Percentiles rank a stretch among this genome's conserved stretches.
phyloP scores from a whole-genome alignment of 2,113 vertebrate genomes.

The Gasterosteus aculeatus region DNA sequence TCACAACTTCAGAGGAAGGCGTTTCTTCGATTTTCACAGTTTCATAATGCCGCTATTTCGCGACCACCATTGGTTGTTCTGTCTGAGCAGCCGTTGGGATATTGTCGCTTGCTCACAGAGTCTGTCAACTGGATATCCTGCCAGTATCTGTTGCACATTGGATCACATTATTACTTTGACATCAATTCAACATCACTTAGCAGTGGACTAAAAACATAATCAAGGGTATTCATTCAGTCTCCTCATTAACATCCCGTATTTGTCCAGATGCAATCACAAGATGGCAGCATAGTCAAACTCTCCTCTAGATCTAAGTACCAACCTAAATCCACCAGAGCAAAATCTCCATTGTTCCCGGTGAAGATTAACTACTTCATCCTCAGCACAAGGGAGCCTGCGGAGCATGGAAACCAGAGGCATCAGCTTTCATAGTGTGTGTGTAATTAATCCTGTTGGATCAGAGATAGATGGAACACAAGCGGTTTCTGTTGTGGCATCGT shows the following conservation, averaged over 20 bases:
- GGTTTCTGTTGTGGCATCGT: conserved; percentile 55
- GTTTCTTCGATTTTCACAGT: conserved; percentile 36
- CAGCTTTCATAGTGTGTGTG: conserved; percentile 58
- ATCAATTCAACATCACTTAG: conserved; percentile 1
- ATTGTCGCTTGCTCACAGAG: conserved; percentile 29
- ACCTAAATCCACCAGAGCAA: conserved; percentile 41
- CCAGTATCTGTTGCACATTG: not conserved
- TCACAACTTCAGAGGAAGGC: conserved; percentile 6
- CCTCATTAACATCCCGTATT: conserved; percentile 55
- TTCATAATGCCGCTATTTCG: conserved; percentile 54
- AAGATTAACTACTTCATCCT: conserved; percentile 68
- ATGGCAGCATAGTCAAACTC: conserved; percentile 76
- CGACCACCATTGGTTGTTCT: conserved; percentile 36
- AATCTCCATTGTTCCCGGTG: conserved; percentile 62
- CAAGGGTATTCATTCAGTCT: not conserved
- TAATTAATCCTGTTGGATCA: conserved; percentile 76
- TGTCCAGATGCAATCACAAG: conserved; percentile 73
- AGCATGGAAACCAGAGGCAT: conserved; percentile 57
- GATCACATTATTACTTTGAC: not conserved
- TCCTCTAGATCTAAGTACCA: conserved; percentile 39
- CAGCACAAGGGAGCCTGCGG: conserved; percentile 49
- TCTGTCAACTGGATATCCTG: conserved; percentile 15
- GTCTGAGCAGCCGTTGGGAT: conserved; percentile 38
- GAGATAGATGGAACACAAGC: conserved; percentile 60
- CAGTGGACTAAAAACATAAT: not conserved